Evolutionary conservation across 2,797 vertebrate species (phyloP).

Genomic region (Galaxias olidus): DNA sequence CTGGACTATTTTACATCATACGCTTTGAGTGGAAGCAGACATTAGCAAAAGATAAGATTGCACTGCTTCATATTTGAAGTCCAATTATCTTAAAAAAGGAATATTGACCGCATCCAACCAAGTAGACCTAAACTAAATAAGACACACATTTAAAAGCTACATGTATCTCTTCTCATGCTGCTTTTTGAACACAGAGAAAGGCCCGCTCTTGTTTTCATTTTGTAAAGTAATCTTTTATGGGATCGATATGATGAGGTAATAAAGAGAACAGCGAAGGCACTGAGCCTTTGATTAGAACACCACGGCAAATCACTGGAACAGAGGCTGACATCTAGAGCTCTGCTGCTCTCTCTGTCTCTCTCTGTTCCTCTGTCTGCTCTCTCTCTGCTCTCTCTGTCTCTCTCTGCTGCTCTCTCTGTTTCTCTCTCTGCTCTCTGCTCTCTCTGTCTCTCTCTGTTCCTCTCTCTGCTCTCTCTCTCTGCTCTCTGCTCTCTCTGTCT

Average conservation of each 20-base stretch:
- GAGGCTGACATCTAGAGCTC: slow-evolving; percentile 3
- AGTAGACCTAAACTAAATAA: too few species aligned
- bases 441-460: background rate
- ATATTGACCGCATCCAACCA: too few species aligned
- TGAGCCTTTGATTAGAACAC: slow-evolving; percentile 24
- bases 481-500: background rate
- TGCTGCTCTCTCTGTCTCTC: too few species aligned
- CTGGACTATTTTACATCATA: too few species aligned
- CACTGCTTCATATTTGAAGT: too few species aligned
- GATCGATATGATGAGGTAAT: slow-evolving; percentile 50
- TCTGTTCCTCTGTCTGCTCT: background rate
- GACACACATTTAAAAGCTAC: too few species aligned
- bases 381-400: background rate
- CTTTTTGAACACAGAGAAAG: too few species aligned
- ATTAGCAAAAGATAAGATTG: too few species aligned
- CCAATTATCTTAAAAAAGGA: too few species aligned
- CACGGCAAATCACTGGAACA: slow-evolving; percentile 24
- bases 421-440: background rate
- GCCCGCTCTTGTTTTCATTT: slow-evolving; percentile 10
- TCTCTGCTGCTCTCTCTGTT: slow-evolving; percentile 24
- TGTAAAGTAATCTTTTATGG: slow-evolving; percentile 37
- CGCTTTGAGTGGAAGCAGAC: too few species aligned
- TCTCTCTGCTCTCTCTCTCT: background rate
- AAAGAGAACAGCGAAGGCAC: slow-evolving; percentile 31
- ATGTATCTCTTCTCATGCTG: too few species aligned